Conservation (phyloP, 1,140 invertebrate genomes). For the Triops cancriformis region DNA sequence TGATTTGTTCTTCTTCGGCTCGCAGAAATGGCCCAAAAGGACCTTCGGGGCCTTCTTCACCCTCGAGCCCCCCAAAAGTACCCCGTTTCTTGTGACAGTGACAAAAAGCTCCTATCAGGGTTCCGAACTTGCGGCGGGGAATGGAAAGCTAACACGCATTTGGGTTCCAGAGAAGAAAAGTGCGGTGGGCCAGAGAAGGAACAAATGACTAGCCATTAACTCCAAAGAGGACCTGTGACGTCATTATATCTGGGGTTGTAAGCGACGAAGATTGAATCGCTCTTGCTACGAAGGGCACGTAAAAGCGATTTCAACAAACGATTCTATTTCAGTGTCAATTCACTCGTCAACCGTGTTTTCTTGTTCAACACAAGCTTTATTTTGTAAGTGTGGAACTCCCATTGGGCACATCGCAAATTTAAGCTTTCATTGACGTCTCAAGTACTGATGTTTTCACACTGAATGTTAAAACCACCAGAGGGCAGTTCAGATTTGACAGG, state of each 20-base stretch:
- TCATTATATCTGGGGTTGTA: neutral
- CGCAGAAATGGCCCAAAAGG: neutral
- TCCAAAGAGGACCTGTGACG: neutral
- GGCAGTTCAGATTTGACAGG: no score
- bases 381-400: no score
- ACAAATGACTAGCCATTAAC: conserved; percentile 2
- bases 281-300: neutral
- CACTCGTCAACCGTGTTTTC: no score
- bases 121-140: neutral
- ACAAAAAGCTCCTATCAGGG: neutral
- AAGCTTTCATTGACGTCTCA: no score
- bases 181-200: neutral
- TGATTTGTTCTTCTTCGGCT: neutral
- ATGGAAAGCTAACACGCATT: conserved; percentile 3
- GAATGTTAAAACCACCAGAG: no score
- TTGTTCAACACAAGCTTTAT: no score
- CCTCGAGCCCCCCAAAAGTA: neutral
- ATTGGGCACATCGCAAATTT: no score
- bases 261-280: neutral
- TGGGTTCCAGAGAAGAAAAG: neutral
- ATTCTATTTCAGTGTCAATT: neutral
- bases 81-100: neutral
- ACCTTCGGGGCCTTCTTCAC: neutral
- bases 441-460: no score
- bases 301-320: neutral